These are phyloP conservation scores for Falco rusticolus DNA, from an alignment of 2,797 vertebrate genomes.

Conservation along the genomic window DNA sequence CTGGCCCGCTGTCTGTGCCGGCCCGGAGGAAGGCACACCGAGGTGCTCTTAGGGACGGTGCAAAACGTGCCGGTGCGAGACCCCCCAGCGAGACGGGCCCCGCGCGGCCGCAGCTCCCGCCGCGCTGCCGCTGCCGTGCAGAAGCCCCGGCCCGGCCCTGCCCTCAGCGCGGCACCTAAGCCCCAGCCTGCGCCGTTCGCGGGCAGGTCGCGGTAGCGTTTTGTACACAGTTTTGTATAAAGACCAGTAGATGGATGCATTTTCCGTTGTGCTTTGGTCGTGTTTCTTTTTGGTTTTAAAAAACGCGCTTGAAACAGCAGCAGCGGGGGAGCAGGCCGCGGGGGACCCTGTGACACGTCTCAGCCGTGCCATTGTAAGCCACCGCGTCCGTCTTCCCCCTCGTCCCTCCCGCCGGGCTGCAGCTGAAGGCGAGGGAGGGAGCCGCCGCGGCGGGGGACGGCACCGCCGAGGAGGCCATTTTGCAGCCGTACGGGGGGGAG, in stretches of 20 bases:
- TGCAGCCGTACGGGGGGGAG: neutral
- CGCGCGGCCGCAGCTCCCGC: neutral
- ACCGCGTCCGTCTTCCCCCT: neutral
- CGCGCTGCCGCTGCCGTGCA: neutral
- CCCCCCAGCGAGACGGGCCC: neutral
- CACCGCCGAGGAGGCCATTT: constrained; percentile 14
- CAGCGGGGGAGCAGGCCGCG: neutral
- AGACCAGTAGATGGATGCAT: neutral
- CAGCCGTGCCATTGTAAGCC: neutral
- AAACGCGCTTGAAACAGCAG: neutral
- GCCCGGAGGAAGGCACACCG: neutral
- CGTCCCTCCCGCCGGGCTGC: neutral
- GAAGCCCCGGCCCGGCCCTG: neutral
- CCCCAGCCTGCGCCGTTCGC: neutral
- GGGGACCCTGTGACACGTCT: neutral
- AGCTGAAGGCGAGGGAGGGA: neutral
- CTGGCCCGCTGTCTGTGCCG: neutral
- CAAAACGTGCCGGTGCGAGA: rapidly evolving
- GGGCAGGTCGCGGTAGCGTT: neutral
- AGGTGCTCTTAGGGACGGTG: neutral
- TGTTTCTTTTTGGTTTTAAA: neutral
- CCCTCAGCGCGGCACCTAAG: rapidly evolving
- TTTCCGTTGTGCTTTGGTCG: neutral
- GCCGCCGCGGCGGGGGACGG: neutral
- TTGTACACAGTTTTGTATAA: neutral